phyloP scores from a whole-genome alignment of 2,113 vertebrate species.

The Myxocyprinus asiaticus region DNA sequence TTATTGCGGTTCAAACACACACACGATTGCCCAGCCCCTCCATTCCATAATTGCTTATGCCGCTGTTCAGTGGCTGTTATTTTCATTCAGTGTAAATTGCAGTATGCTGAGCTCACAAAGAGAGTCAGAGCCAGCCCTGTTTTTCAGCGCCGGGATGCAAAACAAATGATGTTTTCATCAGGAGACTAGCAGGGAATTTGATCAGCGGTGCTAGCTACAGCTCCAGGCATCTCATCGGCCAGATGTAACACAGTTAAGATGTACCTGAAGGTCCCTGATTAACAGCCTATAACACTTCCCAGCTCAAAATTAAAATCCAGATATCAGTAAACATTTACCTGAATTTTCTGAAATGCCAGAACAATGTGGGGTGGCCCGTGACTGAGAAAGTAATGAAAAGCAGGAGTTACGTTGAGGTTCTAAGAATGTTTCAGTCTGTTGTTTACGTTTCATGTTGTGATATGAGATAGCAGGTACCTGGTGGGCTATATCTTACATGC shows the following conservation, averaged over 20 bases:
- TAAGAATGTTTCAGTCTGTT: too few relatives aligned
- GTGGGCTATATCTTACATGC: background rate
- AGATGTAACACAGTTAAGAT: constrained; percentile 54
- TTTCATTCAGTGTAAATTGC: constrained; percentile 40
- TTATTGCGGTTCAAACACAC: background rate
- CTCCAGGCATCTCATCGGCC: constrained; percentile 52
- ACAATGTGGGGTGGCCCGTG: constrained; percentile 11
- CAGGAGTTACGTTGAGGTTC: too few relatives aligned
- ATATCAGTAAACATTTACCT: constrained; percentile 46
- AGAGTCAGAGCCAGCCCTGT: constrained; percentile 40
- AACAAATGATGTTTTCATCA: constrained; percentile 53
- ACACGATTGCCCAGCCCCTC: constrained; percentile 1
- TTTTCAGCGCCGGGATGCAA: constrained; percentile 44
- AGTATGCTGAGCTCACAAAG: constrained; percentile 36
- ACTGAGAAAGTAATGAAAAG: background rate
- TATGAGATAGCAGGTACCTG: background rate
- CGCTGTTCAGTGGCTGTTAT: constrained; percentile 37
- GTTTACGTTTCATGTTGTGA: constrained; percentile 2
- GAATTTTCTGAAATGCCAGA: constrained; percentile 41
- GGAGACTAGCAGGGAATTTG: constrained; percentile 48
- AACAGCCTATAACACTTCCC: constrained; percentile 51
- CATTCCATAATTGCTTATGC: constrained; percentile 38
- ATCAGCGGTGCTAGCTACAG: constrained; percentile 47
- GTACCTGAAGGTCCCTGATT: constrained; percentile 55
- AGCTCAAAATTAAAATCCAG: constrained; percentile 54